Base-by-base conservation (phyloP, 2,113 vertebrate genomes). In the Poicephalus gulielmi region DNA sequence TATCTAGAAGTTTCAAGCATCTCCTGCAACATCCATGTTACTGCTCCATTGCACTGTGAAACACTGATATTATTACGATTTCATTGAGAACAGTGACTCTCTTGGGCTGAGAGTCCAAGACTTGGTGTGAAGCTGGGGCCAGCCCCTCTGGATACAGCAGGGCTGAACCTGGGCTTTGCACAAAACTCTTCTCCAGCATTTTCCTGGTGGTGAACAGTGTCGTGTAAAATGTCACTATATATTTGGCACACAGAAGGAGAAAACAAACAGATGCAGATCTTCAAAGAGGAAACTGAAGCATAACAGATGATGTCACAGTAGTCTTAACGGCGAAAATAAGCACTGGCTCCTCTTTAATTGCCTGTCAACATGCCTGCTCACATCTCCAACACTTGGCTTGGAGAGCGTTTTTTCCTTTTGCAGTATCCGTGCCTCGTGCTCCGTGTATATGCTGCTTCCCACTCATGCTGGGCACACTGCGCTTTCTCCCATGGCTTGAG, bases 321-420 rank as follows among this genome's bases (percentile, higher is more conserved):
- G 60, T 83, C 67, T 59, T 74, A 88, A 71, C 4, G 6, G 41
- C 6, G 37, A 83, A 94, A 95, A 94, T 74, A 88, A 95, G 53
- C 49, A 11, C 63, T 96, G 92, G 71, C 88, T 90, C 15, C 41
- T 79, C 79, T 86, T 93, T 95, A 93, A 8, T n/a, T 37, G 31
- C 75, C 75, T 94, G 86, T 90, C 92, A 93, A 41, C 46, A 27
- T 67, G 31, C n/a, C 46, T 12, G 15, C 60, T 93, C 53, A 22
- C 49, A 67, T 62, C 76, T 73, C 59, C 83, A 74, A 3, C 41
- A 16, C 53, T 86, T 73, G 86, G 79, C 71, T 64, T n/a, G 8
- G 43, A 23, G 19, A 93, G 24, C 0, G 0, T 0, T 35, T 88
- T 85, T 83, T 69, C 59, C 44, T 2, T 70, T 59, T 67, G 37